Conservation (phyloP, 35 echinoderm and acorn worm genomes). For the Nesometra sesokonis region DNA sequence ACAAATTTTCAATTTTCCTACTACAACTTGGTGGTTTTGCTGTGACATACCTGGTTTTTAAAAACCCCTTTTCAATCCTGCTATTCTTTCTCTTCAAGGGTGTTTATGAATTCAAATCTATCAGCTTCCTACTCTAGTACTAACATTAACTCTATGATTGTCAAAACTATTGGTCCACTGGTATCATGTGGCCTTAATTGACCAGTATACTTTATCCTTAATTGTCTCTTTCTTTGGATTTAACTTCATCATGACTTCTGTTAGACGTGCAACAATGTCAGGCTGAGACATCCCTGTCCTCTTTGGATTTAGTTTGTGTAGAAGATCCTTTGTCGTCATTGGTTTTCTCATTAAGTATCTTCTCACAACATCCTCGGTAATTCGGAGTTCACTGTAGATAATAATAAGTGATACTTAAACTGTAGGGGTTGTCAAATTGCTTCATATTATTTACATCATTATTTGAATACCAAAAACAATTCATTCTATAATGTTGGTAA, state of each 20-base stretch:
- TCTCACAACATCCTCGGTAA: slow-evolving; percentile 90
- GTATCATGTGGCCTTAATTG: slow-evolving; percentile 19
- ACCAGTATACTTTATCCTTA: slow-evolving; percentile 87
- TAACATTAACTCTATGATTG: not conserved
- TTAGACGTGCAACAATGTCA: slow-evolving; percentile 57
- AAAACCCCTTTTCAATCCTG: too few species aligned
- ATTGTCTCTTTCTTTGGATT: slow-evolving; percentile 59
- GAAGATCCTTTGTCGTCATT: slow-evolving; percentile 93
- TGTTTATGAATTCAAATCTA: too few species aligned
- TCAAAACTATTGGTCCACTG: too few species aligned
- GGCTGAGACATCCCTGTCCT: slow-evolving; percentile 63
- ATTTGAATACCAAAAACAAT: too few species aligned
- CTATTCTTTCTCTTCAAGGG: not conserved
- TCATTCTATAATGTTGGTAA: too few species aligned
- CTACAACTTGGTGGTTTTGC: too few species aligned
- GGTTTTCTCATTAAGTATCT: slow-evolving; percentile 87
- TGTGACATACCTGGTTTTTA: too few species aligned
- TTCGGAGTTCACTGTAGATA: slow-evolving; percentile 43
- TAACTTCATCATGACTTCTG: slow-evolving; percentile 70
- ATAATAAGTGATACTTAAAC: not conserved
- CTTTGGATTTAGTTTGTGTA: slow-evolving; percentile 86
- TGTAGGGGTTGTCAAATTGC: too few species aligned
- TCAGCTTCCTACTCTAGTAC: not conserved
- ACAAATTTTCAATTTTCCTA: too few species aligned
- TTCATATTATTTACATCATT: too few species aligned